Evolutionary conservation across 2,797 vertebrate genomes (phyloP), one percentile per base, ranked within the genome.

Genomic region (Lepus oiostolus): DNA sequence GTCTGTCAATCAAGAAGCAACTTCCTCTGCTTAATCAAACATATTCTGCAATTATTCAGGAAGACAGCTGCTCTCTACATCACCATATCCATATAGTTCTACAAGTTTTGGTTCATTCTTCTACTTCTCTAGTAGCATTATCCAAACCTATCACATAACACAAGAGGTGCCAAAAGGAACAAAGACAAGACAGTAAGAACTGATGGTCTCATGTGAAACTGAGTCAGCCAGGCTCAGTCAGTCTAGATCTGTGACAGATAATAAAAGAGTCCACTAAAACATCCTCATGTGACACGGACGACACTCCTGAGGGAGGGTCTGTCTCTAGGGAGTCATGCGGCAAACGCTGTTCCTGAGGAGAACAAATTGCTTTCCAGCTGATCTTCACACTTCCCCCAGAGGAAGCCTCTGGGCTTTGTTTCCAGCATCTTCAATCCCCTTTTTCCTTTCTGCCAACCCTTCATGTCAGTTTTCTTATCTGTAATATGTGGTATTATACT

Each of bases 401-500:
- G 28, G 80, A 42, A 74, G 21, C 30, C 60, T 63, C 7, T 28
- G 19, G 24, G 7, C 70, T 90, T 71, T 60, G 32, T 72, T 91
- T 94, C 65, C 63, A 22, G 8, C 19, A 9, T 3, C 65, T 16
- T 38, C 13, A 42, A 0, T 21, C n/a, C 58, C 67, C 6, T 32
- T 32, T 8, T 2, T 3, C 47, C 79, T 93, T 94, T 79, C 85
- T 90, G 82, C 38, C 83, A 70, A 83, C 42, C 22, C 54, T 90
- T 68, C 62, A 17, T 19, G 9, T 90, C 67, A 11, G 42, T 74
- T 76, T 68, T 84, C 62, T 47, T 52, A 24, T 60, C 54, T 89
- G 47, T 79, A 32, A 95, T 71, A 47, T 28, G 42, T 35, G 19
- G 12, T 14, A 32, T 32, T 79, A 76, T 35, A 30, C 63, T 88